A percentile compares a stretch with the other conserved stretches of the same genome.
These are phyloP conservation scores for Hyles lineata DNA, from an alignment of 2,888 invertebrate genomes.

Conservation along the genomic window DNA sequence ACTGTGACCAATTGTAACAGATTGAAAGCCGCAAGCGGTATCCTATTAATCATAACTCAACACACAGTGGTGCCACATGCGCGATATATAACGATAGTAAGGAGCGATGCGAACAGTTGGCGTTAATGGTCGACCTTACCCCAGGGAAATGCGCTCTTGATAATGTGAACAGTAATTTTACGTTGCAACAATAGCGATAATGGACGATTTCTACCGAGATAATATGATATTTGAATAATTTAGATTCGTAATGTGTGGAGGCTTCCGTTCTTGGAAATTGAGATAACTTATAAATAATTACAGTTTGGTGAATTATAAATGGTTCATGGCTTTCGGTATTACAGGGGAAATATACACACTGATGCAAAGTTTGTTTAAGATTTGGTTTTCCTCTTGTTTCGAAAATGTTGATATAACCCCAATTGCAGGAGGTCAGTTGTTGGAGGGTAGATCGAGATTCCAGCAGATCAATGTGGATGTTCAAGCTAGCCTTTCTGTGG, in stretches of 20 bases:
- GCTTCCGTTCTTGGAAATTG: not conserved
- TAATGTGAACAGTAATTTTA: constrained; percentile 78
- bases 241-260: constrained; percentile 31
- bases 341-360: not conserved
- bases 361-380: not conserved
- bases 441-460: no score
- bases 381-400: not conserved
- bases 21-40: constrained; percentile 55
- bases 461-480: no score
- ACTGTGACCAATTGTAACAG: constrained; percentile 58
- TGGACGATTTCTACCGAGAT: constrained; percentile 53
- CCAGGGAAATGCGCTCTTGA: constrained; percentile 78
- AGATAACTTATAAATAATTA: constrained; percentile 9
- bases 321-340: constrained; percentile 32
- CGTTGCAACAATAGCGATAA: constrained; percentile 69
- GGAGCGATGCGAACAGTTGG: constrained; percentile 77
- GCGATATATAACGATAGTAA: constrained; percentile 65
- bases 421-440: no score
- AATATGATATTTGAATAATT: constrained; percentile 53
- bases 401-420: no score
- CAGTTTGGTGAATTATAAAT: constrained; percentile 21
- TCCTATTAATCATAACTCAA: constrained; percentile 61
- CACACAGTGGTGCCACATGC: constrained; percentile 56
- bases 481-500: no score
- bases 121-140: constrained; percentile 78